Evolutionary conservation across 2,888 invertebrate genomes (phyloP), one percentile per base, ranked within the genome.

Genomic region (Chymomyza fuscimana): DNA sequence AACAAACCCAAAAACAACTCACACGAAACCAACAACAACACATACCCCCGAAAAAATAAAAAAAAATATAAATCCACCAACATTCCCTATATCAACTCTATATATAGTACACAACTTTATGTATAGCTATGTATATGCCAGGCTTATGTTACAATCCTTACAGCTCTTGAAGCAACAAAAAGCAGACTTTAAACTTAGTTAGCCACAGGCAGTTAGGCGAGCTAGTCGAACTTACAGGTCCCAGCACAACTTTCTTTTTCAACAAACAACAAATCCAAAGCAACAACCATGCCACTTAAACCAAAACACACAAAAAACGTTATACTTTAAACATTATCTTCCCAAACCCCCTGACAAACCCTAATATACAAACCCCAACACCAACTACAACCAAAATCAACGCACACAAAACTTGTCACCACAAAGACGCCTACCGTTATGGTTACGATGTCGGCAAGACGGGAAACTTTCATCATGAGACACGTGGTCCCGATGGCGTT

Each of bases 391-490:
- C 60, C 50, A 52, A 32, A 25, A 46, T 64, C 25, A 36, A 25
- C 32, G 50, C 22, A 32, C 56, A 51, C 25, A 25, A 25, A 29
- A 22, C 50, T 50, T 36, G 66, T 4, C 19, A 63, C 15, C 46
- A 22, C 25, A 36, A 62, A 86, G 96, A 93, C 91, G 94, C 95
- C 74, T 96, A 96, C 89, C 95, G 95, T 87, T 96, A 95, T 89
- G 96, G 96, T 72, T 96, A 96, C 90, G 95, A 96, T 89, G 94
- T 96, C 66, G 95, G 94, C 68, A 94, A 95, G 4, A 94, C 94
- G 85, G 95, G 95, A 54, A 96, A 96, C 91, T 96, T 96, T 89
- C 96, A 96, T 90, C 96, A 96, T 88, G 96, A 96, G 92, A 94
- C 93, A 71, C 94, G 95, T 69, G 96, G 95, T 5, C 94, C 95